phyloP scores from a whole-genome alignment of 2,113 vertebrate species.

The Hystrix brachyura region DNA sequence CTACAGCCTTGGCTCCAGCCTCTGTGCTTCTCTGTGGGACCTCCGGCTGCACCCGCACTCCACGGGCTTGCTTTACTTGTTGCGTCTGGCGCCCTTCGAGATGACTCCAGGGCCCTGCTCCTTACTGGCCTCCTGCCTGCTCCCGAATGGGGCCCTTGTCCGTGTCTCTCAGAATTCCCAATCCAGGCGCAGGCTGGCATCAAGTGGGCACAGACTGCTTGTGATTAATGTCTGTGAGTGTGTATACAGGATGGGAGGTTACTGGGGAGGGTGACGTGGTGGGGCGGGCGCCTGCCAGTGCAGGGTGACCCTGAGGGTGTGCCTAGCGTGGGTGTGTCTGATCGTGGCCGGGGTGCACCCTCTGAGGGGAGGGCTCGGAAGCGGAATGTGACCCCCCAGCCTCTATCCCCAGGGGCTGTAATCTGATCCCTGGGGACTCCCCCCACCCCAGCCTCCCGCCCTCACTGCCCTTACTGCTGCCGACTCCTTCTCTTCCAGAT shows the following conservation, averaged over 20 bases:
- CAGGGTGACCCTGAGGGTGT: constrained; percentile 77
- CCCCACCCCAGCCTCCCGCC: constrained; percentile 62
- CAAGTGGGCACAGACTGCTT: constrained; percentile 2
- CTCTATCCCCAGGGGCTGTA: constrained; percentile 78
- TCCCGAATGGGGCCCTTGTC: constrained; percentile 12
- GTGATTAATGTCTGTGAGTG: constrained; percentile 58
- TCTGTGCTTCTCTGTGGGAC: not conserved
- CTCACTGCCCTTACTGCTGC: constrained; percentile 11
- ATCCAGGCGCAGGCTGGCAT: not conserved
- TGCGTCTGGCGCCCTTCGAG: not conserved
- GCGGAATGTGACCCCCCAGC: constrained; percentile 79
- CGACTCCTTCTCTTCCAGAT: constrained; percentile 79
- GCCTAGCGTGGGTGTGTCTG: constrained; percentile 82
- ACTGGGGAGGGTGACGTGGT: constrained; percentile 76
- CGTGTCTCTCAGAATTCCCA: not conserved
- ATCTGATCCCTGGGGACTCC: constrained; percentile 82
- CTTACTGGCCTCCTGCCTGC: not conserved
- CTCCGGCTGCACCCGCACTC: not conserved
- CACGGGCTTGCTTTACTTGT: not conserved
- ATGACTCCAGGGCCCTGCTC: not conserved
- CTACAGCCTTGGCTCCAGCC: not conserved
- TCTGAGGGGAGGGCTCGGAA: constrained; percentile 60
- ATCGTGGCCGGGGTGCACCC: constrained; percentile 77
- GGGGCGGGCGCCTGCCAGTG: constrained; percentile 61
- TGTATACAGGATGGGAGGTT: not conserved